Conservation (phyloP, 2,113 vertebrate species). For the Eulacestoma nigropectus region DNA sequence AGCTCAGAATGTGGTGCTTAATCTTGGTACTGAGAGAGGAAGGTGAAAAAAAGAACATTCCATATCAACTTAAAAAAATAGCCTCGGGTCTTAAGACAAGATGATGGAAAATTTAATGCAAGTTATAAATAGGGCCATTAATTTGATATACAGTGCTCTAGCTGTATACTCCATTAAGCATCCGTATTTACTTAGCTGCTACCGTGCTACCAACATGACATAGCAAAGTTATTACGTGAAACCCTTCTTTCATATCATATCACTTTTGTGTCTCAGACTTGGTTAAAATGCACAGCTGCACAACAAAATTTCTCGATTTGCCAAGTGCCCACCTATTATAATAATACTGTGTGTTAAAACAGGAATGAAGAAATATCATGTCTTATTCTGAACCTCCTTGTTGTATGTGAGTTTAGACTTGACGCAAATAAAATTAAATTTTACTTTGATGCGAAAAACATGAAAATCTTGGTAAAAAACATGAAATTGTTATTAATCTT, state of each 20-base stretch:
- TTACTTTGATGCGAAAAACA: not conserved
- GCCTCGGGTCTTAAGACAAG: not conserved
- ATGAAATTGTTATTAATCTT: not conserved
- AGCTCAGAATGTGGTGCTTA: not conserved
- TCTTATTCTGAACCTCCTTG: not conserved
- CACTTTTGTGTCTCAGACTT: not conserved
- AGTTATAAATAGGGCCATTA: constrained; percentile 33
- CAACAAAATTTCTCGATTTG: not conserved
- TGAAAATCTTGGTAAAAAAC: not conserved
- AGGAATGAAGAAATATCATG: not conserved
- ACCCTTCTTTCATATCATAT: not conserved
- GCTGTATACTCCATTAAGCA: not conserved
- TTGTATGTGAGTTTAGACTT: not conserved
- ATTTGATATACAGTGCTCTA: constrained; percentile 10
- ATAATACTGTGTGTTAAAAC: not conserved
- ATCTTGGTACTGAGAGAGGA: not conserved
- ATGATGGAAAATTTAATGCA: not conserved
- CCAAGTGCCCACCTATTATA: not conserved
- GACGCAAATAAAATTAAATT: not conserved
- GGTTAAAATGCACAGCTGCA: not conserved
- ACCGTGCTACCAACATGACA: not conserved
- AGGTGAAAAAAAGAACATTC: not conserved
- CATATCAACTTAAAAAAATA: not conserved
- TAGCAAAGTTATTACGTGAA: not conserved
- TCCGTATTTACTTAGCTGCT: constrained; percentile 7